phyloP scores from a whole-genome alignment of 1,140 invertebrate species.

The Mya arenaria region DNA sequence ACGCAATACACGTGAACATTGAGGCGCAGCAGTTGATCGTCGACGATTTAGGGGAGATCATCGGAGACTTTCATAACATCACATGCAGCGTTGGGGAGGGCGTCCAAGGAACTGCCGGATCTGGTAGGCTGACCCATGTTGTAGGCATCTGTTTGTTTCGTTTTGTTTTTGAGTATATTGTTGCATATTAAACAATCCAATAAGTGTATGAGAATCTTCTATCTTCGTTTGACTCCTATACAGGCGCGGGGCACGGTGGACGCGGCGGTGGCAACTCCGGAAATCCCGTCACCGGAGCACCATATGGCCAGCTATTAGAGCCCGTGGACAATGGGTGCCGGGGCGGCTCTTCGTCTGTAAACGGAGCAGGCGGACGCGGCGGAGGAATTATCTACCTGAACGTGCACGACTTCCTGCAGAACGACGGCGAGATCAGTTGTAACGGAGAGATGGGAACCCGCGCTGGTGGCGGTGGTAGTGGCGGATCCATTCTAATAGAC shows the following conservation, averaged over 20 bases:
- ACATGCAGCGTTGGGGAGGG: conserved; percentile 61
- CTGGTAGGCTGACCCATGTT: conserved; percentile 21
- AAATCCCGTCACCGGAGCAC: conserved; percentile 54
- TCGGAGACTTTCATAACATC: conserved; percentile 65
- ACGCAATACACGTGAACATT: conserved; percentile 68
- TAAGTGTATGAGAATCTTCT: too few species aligned
- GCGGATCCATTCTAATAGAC: conserved; percentile 67
- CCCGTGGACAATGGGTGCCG: conserved; percentile 62
- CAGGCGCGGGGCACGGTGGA: conserved; percentile 74
- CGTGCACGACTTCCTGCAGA: conserved; percentile 62
- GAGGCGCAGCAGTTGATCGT: conserved; percentile 61
- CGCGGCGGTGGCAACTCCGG: conserved; percentile 63
- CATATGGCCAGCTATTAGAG: conserved; percentile 68
- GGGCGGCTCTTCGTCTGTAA: conserved; percentile 41
- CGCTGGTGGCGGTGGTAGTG: conserved; percentile 71
- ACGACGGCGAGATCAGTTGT: conserved; percentile 67
- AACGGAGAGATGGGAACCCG: conserved; percentile 61
- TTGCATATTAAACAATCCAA: too few species aligned
- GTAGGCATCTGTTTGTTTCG: too few species aligned
- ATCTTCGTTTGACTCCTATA: too few species aligned
- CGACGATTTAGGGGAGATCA: conserved; percentile 68
- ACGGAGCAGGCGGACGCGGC: conserved; percentile 56
- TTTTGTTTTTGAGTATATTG: too few species aligned
- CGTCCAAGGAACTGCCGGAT: conserved; percentile 48
- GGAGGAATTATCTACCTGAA: conserved; percentile 64